Evolutionary conservation across 2,888 invertebrate genomes (phyloP), one percentile per base, ranked within the genome.

Genomic region (Patella pellucida): DNA sequence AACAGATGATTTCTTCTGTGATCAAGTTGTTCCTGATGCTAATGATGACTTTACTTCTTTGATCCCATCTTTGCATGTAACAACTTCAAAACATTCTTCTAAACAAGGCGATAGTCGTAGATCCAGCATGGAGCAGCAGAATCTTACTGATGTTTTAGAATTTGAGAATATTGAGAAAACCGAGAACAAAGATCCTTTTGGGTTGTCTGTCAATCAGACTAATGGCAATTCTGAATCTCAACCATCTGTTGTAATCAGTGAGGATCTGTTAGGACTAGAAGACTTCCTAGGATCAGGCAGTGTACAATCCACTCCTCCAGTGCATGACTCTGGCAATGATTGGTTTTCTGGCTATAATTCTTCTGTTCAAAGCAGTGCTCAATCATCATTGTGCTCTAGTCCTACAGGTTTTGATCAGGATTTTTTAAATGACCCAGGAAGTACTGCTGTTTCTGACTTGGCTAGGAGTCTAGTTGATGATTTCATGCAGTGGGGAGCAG

Each of bases 81-180:
- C 19, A 23, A 23, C 19, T 62, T 23, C 19, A 11, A 41, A 41
- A 41, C 41, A 41, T 41, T 41, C 41, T 41, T 23, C 12, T 62
- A 62, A 62, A 62, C 62, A 62, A 62, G 19, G 23, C 9, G 62
- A 85, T 72, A 85, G 85, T 72, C 78, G 85, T 70, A 78, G 83
- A 51, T 80, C 85, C 70, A 88, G 85, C 78, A 83, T 84, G 82
- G 88, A 86, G 41, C 84, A 83, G 77, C 87, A 86, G 62, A 84
- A 83, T 67, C 68, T 85, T 19, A 67, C 71, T 11, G 79, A 78
- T 41, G 72, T 74, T 31, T 50, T 78, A 14, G 77, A 75, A 27
- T 72, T 78, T 69, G 76, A 77, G 74, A 82, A 76, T 62, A 62
- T 56, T 9, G 54, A 72, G 54, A 73, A 76, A 23, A 67, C 76